Evolutionary conservation across 2,888 invertebrate genomes (phyloP), one percentile per base, ranked within the genome.

Genomic region (Hirudinaria manillensis): DNA sequence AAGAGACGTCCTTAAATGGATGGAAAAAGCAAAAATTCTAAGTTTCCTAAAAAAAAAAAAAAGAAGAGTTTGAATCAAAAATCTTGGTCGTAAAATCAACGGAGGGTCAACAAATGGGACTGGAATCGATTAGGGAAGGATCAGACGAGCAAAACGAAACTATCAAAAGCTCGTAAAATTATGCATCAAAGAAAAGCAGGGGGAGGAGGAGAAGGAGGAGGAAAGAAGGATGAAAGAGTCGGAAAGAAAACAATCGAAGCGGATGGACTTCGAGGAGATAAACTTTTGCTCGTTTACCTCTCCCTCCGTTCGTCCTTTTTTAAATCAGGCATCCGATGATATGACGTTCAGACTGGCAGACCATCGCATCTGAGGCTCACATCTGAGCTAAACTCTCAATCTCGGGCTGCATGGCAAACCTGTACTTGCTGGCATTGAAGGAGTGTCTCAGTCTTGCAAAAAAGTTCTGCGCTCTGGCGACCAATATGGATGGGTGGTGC

Each of bases 401-500:
- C n/a, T 77, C 79, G 21, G 78, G 77, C 70, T 77, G 78, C 76
- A 79, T 76, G 24, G 79, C 78, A n/a, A 79, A 79, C 55, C 75
- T 74, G 65, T 79, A 79, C 75, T 79, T 79, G 74, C 76, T 77
- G n/a, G 75, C 77, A 19, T 67, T 72, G 21, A 75, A 24, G 27
- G 70, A 75, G 24, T 75, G 72, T 32, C 74, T 51, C 3, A 76
- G 67, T 74, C 78, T 76, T 68, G 75, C 76, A 66, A 79, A 79
- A 77, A 83, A 82, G 65, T 80, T 82, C 61, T 79, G 79, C 73
- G 83, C 77, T 74, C 82, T 82, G 2, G 79, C 80, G 71, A 81
- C 81, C 80, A 84, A 80, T 80, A 93, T 93, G 81, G 92, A 93
- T 78, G 96, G 96, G 79, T 95, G 94, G 86, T 95, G 94, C 95